These are phyloP conservation scores for Pseudopleuronectes americanus DNA, from an alignment of 2,797 vertebrate genomes.

Conservation along the genomic window DNA sequence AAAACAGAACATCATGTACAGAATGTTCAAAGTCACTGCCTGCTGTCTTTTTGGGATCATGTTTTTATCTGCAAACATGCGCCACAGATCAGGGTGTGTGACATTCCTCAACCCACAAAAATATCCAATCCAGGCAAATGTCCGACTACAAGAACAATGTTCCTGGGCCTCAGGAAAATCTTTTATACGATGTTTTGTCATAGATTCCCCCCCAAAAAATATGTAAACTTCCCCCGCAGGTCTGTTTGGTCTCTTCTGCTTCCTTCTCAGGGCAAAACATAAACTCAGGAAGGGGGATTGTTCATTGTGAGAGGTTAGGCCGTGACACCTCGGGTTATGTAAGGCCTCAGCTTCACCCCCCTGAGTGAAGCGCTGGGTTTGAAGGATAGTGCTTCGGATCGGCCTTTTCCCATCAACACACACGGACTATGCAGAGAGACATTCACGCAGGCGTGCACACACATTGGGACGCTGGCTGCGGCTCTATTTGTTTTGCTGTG, in stretches of 20 bases:
- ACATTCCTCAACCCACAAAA: constrained; percentile 24
- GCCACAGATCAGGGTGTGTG: constrained; percentile 4
- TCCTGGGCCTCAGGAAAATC: constrained; percentile 20
- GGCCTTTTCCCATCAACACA: constrained; percentile 63
- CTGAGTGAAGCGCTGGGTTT: constrained; percentile 70
- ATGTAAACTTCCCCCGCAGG: constrained; percentile 60
- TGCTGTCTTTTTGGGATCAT: neutral
- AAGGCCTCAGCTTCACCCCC: constrained; percentile 66
- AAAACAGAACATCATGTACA: neutral
- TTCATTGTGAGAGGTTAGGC: constrained; percentile 76
- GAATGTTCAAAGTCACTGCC: neutral
- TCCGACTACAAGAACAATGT: constrained; percentile 32
- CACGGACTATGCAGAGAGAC: constrained; percentile 34
- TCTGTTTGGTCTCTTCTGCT: constrained; percentile 70
- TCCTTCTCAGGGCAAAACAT: constrained; percentile 71
- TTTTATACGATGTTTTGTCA: constrained; percentile 55
- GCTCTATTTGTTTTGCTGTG: constrained; percentile 44
- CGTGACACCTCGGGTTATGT: constrained; percentile 75
- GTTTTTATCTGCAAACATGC: constrained; percentile 31
- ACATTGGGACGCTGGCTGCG: constrained; percentile 18
- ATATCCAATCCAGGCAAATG: constrained; percentile 33
- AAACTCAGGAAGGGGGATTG: constrained; percentile 81
- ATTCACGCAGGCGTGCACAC: constrained; percentile 24
- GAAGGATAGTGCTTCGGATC: constrained; percentile 76
- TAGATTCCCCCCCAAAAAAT: constrained; percentile 42